phyloP scores from a whole-genome alignment of 30 jellyfish, hydroid and myxozoan genomes.

The Turritopsis rubra region DNA sequence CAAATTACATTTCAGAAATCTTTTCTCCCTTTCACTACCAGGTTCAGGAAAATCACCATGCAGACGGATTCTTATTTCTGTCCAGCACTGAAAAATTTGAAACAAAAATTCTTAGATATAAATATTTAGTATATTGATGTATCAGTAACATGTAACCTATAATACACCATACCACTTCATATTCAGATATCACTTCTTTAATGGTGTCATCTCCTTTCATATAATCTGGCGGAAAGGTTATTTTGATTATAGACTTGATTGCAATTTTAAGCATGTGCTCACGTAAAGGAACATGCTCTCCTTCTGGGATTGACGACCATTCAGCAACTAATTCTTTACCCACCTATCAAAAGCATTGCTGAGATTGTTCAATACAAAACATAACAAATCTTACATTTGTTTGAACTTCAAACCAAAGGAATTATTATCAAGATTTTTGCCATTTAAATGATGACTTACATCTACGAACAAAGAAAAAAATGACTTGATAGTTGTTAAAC shows the following conservation, averaged over 20 bases:
- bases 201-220: conserved; percentile 52
- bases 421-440: neutral
- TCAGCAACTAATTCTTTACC: conserved; percentile 46
- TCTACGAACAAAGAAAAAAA: conserved; percentile 43
- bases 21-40: conserved; percentile 63
- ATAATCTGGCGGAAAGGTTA: conserved; percentile 51
- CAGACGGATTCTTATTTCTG: conserved; percentile 62
- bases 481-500: conserved; percentile 47
- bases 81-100: conserved; percentile 67
- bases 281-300: conserved; percentile 54
- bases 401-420: neutral
- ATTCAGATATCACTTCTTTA: conserved; percentile 39
- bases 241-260: conserved; percentile 48
- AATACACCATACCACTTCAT: conserved; percentile 13
- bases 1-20: conserved; percentile 36
- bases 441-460: conserved; percentile 16
- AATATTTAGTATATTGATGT: no score
- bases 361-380: neutral
- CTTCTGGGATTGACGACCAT: conserved; percentile 24
- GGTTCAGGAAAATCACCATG: conserved; percentile 49
- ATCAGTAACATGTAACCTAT: no score
- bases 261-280: conserved; percentile 69
- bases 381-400: neutral
- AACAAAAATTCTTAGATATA: no score
- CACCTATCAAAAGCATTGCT: conserved; percentile 21